Evolutionary conservation across 2,113 vertebrate species (phyloP).

Genomic region (Ophiodon elongatus): DNA sequence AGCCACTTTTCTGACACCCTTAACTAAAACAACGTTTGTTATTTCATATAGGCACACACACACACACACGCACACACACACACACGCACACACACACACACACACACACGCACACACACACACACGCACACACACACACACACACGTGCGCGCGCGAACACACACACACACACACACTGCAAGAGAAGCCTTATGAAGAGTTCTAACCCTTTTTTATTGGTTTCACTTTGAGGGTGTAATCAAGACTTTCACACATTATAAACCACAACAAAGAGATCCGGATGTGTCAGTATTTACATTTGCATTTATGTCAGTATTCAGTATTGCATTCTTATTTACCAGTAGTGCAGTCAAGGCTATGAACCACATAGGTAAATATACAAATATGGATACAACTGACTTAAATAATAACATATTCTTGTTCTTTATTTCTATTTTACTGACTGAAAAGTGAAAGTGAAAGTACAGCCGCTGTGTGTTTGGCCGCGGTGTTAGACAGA

Average conservation of each 20-base stretch:
- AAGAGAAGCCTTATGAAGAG: background rate
- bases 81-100: background rate
- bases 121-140: background rate
- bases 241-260: conserved; percentile 35
- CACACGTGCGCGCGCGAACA: background rate
- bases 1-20: too few relatives aligned
- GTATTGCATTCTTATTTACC: background rate
- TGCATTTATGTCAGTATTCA: too few relatives aligned
- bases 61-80: background rate
- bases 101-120: background rate
- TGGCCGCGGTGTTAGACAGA: too few relatives aligned
- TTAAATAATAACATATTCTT: background rate
- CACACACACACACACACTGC: background rate
- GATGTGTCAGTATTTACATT: conserved; percentile 5
- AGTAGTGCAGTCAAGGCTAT: too few relatives aligned
- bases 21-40: background rate
- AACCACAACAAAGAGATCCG: conserved; percentile 23
- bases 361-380: too few relatives aligned
- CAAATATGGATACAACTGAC: too few relatives aligned
- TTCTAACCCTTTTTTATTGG: background rate
- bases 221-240: conserved; percentile 20
- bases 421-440: background rate
- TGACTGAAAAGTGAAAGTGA: too few relatives aligned
- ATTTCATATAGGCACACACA: too few relatives aligned
- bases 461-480: too few relatives aligned